Base-by-base conservation (phyloP, 2,888 invertebrate species). In the Prosopocoilus inquinatus region DNA sequence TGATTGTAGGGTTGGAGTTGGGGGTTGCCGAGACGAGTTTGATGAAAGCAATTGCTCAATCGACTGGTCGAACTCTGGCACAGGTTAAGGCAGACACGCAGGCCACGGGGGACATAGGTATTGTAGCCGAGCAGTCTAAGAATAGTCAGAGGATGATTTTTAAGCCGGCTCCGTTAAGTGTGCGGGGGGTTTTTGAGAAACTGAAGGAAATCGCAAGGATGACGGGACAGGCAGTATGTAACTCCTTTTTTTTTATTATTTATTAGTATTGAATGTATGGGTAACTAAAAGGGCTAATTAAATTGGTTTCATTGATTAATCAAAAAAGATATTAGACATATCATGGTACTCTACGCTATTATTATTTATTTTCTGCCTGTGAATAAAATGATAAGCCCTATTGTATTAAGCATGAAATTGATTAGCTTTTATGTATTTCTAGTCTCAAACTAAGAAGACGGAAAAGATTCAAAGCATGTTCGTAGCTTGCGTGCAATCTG, bases 11-110 rank as follows among this genome's bases (percentile, higher is more conserved):
- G 28, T 66, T 93, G 20, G 94, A 95, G 75, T 78, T 94, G 69
- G 98, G 98, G n/a, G 86, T 96, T 48, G 98, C 98, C 0, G 98
- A 99, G 71, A 91, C 90, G 0, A 90, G 91, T 62, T 80, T 99
- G 47, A 92, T 96, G 88, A 96, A 96, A 80, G 94, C 96, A 0
- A 89, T 98, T 46, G 94, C 93, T 0, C 89, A 90, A 72, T 88
- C 91, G 57, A 95, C 95, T 3, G 95, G 95, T 0, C 84, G 95
- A 57, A 86, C 89, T 39, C 73, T 94, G 62, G 87, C 89, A 47
- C 91, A 94, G 75, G 88, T 97, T 51, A 91, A 90, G 75, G 78
- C 84, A 0, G 89, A 91, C 64, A 81, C 83, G 1, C 83, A 84
- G 58, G 78, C 69, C 58, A 83, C 84, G 48, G 97, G 98, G 0